These are phyloP conservation scores for Oxycera nigricornis DNA, from an alignment of 2,888 invertebrate species.

Conservation along the genomic window DNA sequence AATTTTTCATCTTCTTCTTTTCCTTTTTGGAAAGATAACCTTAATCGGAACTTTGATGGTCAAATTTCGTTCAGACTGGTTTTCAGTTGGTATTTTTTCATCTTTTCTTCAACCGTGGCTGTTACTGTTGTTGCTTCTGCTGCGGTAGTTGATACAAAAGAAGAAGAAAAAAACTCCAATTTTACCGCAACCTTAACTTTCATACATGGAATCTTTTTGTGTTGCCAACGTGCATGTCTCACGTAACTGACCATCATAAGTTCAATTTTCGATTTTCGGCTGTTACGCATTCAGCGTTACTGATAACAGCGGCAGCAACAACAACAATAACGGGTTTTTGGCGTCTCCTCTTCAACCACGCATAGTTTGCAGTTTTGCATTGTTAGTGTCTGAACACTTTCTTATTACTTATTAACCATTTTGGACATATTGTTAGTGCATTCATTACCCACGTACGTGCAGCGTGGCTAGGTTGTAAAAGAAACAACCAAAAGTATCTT, in stretches of 20 bases:
- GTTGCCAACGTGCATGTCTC: not conserved
- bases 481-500: not conserved
- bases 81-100: conserved; percentile 13
- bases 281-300: not conserved
- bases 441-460: not conserved
- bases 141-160: not conserved
- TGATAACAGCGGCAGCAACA: too few relatives aligned
- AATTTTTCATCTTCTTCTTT: too few relatives aligned
- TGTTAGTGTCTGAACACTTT: conserved; percentile 15
- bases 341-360: not conserved
- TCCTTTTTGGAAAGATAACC: too few relatives aligned
- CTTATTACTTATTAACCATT: not conserved
- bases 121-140: too few relatives aligned
- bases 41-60: conserved; percentile 36
- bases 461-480: not conserved
- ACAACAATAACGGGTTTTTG: not conserved
- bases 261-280: conserved; percentile 27
- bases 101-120: not conserved
- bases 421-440: not conserved
- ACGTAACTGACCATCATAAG: conserved; percentile 34
- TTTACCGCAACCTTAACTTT: conserved; percentile 37
- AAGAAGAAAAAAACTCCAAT: not conserved
- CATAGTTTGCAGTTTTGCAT: not conserved
- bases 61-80: conserved; percentile 17
- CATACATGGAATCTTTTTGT: conserved; percentile 29